A percentile compares a stretch with the other conserved stretches of the same genome.
These are phyloP conservation scores for Endotricha flammealis DNA, from an alignment of 2,888 invertebrate genomes.

Conservation along the genomic window DNA sequence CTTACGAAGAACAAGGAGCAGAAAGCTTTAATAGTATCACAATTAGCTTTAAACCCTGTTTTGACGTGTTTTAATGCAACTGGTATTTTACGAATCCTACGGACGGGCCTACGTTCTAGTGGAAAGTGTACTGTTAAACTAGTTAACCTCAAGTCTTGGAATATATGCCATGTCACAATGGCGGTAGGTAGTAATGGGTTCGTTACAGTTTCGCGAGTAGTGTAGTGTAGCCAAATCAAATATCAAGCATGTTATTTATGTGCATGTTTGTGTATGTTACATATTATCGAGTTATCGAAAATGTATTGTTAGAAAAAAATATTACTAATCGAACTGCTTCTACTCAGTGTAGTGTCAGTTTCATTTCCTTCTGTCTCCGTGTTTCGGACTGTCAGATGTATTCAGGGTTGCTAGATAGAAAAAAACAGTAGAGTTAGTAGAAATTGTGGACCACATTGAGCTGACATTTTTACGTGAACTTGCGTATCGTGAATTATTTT, in stretches of 20 bases:
- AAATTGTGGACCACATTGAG: conserved; percentile 5
- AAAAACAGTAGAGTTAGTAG: conserved; percentile 3
- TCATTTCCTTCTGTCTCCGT: conserved; percentile 31
- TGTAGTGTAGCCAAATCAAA: conserved; percentile 65
- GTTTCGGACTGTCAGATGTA: conserved; percentile 17
- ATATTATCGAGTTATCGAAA: conserved; percentile 66
- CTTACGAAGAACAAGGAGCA: conserved; percentile 30
- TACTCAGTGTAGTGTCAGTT: conserved; percentile 51
- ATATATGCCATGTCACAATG: conserved; percentile 51
- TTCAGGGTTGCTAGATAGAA: conserved; percentile 7
- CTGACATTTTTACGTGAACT: conserved; percentile 1
- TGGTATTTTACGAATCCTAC: conserved; percentile 26
- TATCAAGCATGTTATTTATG: conserved; percentile 59
- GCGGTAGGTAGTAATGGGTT: conserved; percentile 60
- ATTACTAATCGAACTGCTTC: conserved; percentile 51
- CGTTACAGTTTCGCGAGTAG: conserved; percentile 68
- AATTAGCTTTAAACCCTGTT: conserved; percentile 43
- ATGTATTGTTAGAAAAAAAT: conserved; percentile 67
- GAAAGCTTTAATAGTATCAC: conserved; percentile 53
- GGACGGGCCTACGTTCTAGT: conserved; percentile 60
- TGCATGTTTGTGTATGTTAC: conserved; percentile 65
- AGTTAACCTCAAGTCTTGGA: conserved; percentile 44
- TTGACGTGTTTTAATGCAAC: conserved; percentile 46
- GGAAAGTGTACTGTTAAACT: conserved; percentile 50
- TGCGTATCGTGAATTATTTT: not conserved